Percentiles rank a stretch among this genome's conserved stretches.
Evolutionary conservation across 2,113 vertebrate genomes (phyloP).

Genomic region (Gasterosteus nipponicus): DNA sequence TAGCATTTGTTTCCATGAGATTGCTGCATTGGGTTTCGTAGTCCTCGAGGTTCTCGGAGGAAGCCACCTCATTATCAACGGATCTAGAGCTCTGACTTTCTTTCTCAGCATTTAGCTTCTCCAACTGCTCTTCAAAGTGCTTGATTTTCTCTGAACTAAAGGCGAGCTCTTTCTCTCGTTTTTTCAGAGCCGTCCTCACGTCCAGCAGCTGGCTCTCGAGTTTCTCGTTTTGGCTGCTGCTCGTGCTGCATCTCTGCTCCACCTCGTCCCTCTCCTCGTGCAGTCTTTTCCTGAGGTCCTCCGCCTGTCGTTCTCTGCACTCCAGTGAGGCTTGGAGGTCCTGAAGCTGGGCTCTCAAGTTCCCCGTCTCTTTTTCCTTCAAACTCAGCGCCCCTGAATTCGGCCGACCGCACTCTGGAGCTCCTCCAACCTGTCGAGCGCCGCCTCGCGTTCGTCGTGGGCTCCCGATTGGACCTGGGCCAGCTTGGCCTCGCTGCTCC

Average conservation of each 20-base stretch:
- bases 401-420: constrained; percentile 74
- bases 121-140: constrained; percentile 83
- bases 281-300: constrained; percentile 74
- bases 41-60: constrained; percentile 49
- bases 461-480: constrained; percentile 62
- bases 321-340: constrained; percentile 79
- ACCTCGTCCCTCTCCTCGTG: constrained; percentile 75
- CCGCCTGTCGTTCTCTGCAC: constrained; percentile 76
- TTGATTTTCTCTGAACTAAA: constrained; percentile 80
- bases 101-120: constrained; percentile 79
- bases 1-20: constrained; percentile 70
- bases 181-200: constrained; percentile 77
- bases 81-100: constrained; percentile 73
- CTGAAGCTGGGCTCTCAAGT: constrained; percentile 85
- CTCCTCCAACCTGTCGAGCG: constrained; percentile 75
- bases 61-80: constrained; percentile 65
- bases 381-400: constrained; percentile 78
- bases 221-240: constrained; percentile 68
- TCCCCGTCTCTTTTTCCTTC: constrained; percentile 84
- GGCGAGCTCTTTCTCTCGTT: constrained; percentile 79
- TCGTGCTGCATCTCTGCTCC: constrained; percentile 65
- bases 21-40: constrained; percentile 65
- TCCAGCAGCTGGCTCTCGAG: constrained; percentile 74
- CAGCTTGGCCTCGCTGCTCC: constrained; percentile 75
- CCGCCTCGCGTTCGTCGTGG: constrained; percentile 72